Percentiles rank a stretch among this genome's conserved stretches.
Conservation (phyloP, 1,140 invertebrate species). For the Sarcophaga bullata region DNA sequence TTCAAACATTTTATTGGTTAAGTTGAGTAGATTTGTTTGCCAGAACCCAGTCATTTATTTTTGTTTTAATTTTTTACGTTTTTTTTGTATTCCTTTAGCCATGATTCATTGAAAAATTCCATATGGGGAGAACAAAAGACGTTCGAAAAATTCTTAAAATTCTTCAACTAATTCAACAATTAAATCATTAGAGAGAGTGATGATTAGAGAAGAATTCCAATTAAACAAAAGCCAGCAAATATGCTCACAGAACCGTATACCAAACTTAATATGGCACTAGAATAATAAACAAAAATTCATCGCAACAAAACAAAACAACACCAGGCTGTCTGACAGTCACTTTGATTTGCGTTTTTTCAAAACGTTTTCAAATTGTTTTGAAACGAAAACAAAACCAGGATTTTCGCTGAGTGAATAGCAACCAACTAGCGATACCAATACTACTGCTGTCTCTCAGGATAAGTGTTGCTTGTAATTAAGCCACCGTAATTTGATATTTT, state of each 20-base stretch:
- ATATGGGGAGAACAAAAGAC: neutral
- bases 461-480: too few species aligned
- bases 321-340: constrained; percentile 9
- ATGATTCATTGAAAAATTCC: neutral
- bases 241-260: neutral
- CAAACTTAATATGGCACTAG: neutral
- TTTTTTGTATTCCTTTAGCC: neutral
- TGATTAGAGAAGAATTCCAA: neutral
- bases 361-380: neutral
- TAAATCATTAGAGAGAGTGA: neutral
- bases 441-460: too few species aligned
- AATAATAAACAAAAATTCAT: too few species aligned
- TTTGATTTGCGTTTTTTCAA: neutral
- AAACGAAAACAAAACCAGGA: neutral
- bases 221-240: neutral
- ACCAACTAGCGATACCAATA: neutral
- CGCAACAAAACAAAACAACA: too few species aligned
- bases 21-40: too few species aligned
- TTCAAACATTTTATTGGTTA: too few species aligned
- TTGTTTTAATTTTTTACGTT: too few species aligned
- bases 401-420: neutral
- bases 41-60: too few species aligned
- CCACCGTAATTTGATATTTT: too few species aligned
- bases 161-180: neutral
- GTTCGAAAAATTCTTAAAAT: neutral